Conservation (phyloP, 2,797 vertebrate species). For the Eidolon dupreanum region DNA sequence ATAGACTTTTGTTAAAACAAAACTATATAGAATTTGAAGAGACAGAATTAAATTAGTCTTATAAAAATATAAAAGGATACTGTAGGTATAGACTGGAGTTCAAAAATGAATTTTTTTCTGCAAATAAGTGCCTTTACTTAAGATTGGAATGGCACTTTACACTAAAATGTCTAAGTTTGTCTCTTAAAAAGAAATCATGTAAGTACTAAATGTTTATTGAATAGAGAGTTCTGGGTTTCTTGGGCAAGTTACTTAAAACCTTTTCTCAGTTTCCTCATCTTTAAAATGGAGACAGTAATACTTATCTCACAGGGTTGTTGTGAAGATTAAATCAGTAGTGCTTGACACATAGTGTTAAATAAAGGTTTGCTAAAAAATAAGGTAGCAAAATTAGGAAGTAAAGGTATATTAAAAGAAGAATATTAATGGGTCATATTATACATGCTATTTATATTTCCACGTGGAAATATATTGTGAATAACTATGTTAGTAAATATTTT, state of each 20-base stretch:
- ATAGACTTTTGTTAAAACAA: constrained; percentile 25
- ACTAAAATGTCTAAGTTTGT: not conserved
- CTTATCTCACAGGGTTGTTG: not conserved
- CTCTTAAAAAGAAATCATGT: not conserved
- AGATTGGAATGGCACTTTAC: constrained; percentile 11
- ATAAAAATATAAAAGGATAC: constrained; percentile 34
- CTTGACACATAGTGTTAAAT: not conserved
- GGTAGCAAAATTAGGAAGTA: not conserved
- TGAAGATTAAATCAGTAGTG: constrained; percentile 18
- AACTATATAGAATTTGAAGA: constrained; percentile 40
- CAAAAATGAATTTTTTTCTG: not conserved
- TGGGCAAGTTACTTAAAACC: constrained; percentile 7
- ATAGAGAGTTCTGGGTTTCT: not conserved
- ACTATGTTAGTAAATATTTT: not conserved
- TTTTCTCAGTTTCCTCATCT: not conserved
- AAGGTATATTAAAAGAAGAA: not conserved
- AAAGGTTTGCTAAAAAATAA: not conserved
- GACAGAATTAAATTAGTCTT: not conserved
- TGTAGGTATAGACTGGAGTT: not conserved
- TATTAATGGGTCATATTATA: not conserved
- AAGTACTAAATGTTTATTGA: constrained; percentile 2
- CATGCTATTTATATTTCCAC: not conserved
- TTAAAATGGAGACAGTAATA: not conserved
- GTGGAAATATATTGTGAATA: not conserved
- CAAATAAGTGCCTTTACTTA: not conserved